Conservation (phyloP, 2,797 vertebrate species). For the Tinamus major region DNA sequence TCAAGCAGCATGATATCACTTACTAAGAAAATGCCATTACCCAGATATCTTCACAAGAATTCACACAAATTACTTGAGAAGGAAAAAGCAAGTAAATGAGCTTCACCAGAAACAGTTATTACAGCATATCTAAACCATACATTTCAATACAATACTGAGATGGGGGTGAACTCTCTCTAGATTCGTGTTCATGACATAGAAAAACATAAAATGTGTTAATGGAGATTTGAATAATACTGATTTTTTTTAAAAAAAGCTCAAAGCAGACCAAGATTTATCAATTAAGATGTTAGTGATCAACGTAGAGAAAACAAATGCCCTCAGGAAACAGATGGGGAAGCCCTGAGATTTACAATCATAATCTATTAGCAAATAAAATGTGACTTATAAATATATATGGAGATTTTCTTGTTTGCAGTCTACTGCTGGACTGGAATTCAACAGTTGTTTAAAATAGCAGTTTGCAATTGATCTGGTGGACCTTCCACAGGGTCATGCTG, state of each 20-base stretch:
- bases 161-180: rapidly evolving
- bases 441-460: background rate
- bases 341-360: background rate
- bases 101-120: background rate
- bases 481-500: background rate
- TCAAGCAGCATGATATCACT: background rate
- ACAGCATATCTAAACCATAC: background rate
- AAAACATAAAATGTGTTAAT: background rate
- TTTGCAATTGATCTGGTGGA: background rate
- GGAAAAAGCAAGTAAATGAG: background rate
- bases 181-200: background rate
- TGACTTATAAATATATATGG: background rate
- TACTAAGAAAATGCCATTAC: background rate
- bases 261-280: background rate
- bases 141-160: background rate
- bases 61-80: background rate
- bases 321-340: background rate
- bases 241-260: background rate
- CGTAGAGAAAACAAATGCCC: background rate
- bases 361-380: background rate
- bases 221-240: background rate
- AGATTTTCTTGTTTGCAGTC: background rate
- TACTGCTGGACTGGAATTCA: background rate
- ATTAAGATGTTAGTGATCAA: background rate
- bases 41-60: background rate